phyloP scores from a whole-genome alignment of 2,797 vertebrate species.

The Pempheris klunzingeri region DNA sequence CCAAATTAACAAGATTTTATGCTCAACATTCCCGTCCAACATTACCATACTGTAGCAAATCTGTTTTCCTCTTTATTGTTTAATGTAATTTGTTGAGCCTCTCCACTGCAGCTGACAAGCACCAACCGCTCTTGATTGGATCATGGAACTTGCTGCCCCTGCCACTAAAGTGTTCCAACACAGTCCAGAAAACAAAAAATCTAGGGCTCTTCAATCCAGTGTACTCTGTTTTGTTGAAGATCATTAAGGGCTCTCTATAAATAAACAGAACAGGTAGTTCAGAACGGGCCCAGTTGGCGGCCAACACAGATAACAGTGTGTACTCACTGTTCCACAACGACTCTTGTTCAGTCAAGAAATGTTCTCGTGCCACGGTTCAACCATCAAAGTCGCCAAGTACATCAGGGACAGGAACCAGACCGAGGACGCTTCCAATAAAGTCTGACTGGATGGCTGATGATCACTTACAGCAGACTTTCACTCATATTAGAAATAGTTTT shows the following conservation, averaged over 20 bases:
- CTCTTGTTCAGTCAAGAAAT: conserved; percentile 7
- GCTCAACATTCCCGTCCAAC: conserved; percentile 39
- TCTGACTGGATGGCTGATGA: conserved; percentile 4
- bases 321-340: conserved; percentile 15
- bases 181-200: conserved; percentile 72
- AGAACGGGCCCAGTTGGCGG: conserved; percentile 38
- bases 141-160: conserved; percentile 70
- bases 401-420: conserved; percentile 20
- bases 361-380: conserved; percentile 15
- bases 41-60: conserved; percentile 57
- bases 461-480: conserved; percentile 9
- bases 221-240: conserved; percentile 72
- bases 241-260: conserved; percentile 81
- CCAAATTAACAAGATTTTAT: conserved; percentile 13
- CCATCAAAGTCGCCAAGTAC: neutral
- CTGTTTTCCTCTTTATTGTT: conserved; percentile 69
- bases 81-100: conserved; percentile 72
- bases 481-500: neutral
- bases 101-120: conserved; percentile 78
- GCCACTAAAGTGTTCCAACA: conserved; percentile 71
- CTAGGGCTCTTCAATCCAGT: conserved; percentile 76
- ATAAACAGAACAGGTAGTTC: conserved; percentile 75
- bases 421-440: neutral
- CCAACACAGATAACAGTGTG: conserved; percentile 18
- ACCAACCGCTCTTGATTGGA: conserved; percentile 74